Evolutionary conservation across 2,797 vertebrate genomes (phyloP), one percentile per base, ranked within the genome.

Genomic region (Anguilla obscura): DNA sequence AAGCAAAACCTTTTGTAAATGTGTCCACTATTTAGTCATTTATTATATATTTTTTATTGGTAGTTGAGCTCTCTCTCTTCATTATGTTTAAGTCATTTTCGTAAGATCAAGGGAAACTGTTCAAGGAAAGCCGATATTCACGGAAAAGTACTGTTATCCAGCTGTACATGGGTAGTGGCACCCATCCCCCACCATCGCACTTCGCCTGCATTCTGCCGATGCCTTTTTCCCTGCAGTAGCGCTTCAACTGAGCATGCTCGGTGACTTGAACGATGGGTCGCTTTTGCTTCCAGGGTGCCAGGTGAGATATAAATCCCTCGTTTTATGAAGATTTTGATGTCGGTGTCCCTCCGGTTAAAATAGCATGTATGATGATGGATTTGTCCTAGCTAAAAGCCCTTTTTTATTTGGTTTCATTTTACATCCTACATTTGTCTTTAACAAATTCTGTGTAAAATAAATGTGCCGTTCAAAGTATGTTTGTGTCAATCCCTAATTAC

Each of bases 201-300:
- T 88, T 88, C 50, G 84, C 45, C 84, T 88, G 87, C 56, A 71
- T 84, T 63, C 84, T 83, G 85, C 85, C 36, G 54, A 56, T 71
- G 85, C 88, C 86, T 86, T 89, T 66, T 76, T 83, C 74, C 85
- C 88, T 86, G 88, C 88, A 89, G 88, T 86, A 86, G 60, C 48
- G 85, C 40, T 40, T 56, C 48, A 54, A 86, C 58, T 89, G 88
- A 79, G 85, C 88, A 79, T 89, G 88, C 88, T 74, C 87, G 16
- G 87, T 85, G 69, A 50, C 69, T 58, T 33, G 50, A 79, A 27
- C 84, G 71, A 85, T 79, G 54, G 56, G 88, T 80, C 48, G 71
- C 58, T 16, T 80, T 85, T 56, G 87, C 85, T 83, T 54, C 8
- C 45, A 27, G 52, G 71, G 24, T 40, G 58, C 50, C 83, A 85